Evolutionary conservation across 2,797 vertebrate species (phyloP).

Genomic region (Leptoclinus maculatus): DNA sequence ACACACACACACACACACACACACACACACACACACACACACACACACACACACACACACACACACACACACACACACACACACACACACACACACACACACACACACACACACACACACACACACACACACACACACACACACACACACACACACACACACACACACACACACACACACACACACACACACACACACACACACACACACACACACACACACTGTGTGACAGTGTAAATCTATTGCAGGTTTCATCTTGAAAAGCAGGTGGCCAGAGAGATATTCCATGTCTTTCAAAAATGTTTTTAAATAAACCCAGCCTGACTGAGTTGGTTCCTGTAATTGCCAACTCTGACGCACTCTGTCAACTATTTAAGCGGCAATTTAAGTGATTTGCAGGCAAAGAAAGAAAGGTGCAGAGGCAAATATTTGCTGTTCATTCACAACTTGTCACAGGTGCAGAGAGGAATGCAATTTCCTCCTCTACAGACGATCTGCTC

Average conservation of each 20-base stretch:
- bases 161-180: not conserved
- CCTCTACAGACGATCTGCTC: constrained; percentile 25
- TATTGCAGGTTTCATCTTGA: constrained; percentile 35
- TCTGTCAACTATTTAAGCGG: constrained; percentile 62
- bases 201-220: not conserved
- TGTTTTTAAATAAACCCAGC: too few relatives aligned
- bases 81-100: not conserved
- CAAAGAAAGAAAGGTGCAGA: constrained; percentile 43
- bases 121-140: constrained; percentile 3
- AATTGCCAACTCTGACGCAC: constrained; percentile 51
- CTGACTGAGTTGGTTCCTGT: constrained; percentile 32
- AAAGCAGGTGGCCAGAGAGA: constrained; percentile 52
- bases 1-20: not conserved
- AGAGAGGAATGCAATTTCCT: constrained; percentile 50
- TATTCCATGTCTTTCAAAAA: constrained; percentile 31
- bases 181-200: not conserved
- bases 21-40: not conserved
- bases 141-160: not conserved
- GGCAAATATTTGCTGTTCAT: constrained; percentile 54
- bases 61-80: not conserved
- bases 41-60: constrained; percentile 2
- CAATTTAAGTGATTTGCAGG: constrained; percentile 53
- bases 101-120: not conserved
- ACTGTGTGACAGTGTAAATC: constrained; percentile 19
- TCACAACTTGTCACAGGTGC: constrained; percentile 35